phyloP scores from a whole-genome alignment of 2,888 invertebrate species.

The Idaea dimidiata region DNA sequence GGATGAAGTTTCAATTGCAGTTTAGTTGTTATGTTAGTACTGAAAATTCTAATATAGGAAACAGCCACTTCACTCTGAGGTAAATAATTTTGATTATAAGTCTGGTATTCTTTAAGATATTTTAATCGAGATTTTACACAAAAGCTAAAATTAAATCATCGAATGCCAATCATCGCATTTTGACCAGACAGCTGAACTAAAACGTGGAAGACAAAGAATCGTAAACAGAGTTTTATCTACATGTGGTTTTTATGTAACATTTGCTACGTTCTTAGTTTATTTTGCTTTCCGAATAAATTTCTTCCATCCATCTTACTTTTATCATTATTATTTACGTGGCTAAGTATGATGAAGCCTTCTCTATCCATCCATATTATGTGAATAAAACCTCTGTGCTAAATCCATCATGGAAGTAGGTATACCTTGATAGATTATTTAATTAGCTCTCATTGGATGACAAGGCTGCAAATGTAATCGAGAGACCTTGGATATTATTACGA shows the following conservation, averaged over 20 bases:
- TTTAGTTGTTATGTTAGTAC: too few species aligned
- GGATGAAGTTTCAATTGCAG: too few species aligned
- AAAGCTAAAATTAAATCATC: neutral
- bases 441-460: neutral
- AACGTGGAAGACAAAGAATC: neutral
- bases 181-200: neutral
- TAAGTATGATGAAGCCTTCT: neutral
- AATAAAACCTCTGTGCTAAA: neutral
- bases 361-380: neutral
- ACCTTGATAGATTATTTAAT: constrained; percentile 4
- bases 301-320: neutral
- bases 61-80: too few species aligned
- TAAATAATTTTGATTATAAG: too few species aligned
- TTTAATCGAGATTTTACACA: too few species aligned
- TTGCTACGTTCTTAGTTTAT: neutral
- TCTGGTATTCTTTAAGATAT: too few species aligned
- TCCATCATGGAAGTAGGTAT: neutral
- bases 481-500: neutral
- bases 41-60: too few species aligned
- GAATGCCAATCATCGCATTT: neutral
- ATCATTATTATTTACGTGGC: neutral
- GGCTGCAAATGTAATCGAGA: neutral
- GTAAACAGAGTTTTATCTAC: neutral
- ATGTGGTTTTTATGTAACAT: neutral
- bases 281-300: neutral